phyloP scores from a whole-genome alignment of 2,113 vertebrate genomes.

The Chloropsis hardwickii region DNA sequence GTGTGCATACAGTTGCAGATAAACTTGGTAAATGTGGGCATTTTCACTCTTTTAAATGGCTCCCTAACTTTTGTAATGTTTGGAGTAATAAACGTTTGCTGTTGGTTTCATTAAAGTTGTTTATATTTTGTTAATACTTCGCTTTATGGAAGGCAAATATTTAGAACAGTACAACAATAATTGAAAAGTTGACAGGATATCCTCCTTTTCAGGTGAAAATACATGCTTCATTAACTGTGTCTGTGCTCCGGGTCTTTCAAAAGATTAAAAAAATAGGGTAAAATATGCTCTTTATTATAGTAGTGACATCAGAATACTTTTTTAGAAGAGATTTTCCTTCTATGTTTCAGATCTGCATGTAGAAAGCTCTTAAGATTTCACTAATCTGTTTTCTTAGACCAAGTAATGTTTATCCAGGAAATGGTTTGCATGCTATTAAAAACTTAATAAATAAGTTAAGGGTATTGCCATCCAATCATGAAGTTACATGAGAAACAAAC shows the following conservation, averaged over 20 bases:
- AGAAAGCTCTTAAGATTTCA: background rate
- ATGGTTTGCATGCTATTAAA: background rate
- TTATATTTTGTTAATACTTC: background rate
- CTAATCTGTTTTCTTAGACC: background rate
- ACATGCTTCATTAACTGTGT: rapidly evolving
- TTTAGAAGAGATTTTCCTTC: background rate
- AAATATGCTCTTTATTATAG: background rate
- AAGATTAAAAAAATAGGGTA: background rate
- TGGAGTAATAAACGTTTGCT: conserved; percentile 43
- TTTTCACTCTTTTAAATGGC: background rate
- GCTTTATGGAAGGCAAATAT: background rate
- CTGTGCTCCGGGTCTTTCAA: background rate
- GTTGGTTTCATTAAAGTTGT: background rate
- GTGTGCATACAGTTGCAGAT: background rate
- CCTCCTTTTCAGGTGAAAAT: background rate
- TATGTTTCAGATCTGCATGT: background rate
- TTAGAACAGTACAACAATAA: background rate
- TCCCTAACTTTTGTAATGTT: background rate
- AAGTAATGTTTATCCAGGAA: background rate
- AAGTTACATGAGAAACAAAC: background rate
- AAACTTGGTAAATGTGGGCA: background rate
- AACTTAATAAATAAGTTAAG: background rate
- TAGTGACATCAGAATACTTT: background rate
- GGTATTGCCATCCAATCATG: background rate
- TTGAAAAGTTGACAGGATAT: background rate